Conservation (phyloP, 2,797 vertebrate species). For the Lophotriccus pileatus region DNA sequence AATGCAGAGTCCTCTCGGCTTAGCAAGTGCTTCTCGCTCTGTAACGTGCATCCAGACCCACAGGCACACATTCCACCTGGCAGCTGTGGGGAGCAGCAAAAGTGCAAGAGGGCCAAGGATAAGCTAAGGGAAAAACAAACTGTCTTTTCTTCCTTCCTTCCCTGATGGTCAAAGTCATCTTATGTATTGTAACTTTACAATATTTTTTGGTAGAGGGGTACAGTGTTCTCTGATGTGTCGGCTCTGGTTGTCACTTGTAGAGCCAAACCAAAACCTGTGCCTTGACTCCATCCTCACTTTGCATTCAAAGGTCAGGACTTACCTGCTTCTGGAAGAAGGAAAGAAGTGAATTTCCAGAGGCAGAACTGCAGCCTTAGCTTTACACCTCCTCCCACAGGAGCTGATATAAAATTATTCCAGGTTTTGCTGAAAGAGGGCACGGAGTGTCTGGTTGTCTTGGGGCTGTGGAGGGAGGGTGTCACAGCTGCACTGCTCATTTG, state of each 20-base stretch:
- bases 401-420: not conserved
- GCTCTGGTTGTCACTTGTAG: not conserved
- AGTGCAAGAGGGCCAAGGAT: not conserved
- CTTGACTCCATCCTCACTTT: not conserved
- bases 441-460: not conserved
- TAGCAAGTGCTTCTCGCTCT: not conserved
- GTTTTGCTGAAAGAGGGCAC: not conserved
- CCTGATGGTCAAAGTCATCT: not conserved
- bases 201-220: not conserved
- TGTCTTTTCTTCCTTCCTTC: not conserved
- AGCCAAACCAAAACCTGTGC: not conserved
- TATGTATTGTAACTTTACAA: not conserved
- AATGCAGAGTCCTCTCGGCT: not conserved
- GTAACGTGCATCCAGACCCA: fast-evolving
- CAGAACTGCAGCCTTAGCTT: constrained; percentile 4
- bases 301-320: not conserved
- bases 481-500: not conserved
- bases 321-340: not conserved
- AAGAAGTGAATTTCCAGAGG: not conserved
- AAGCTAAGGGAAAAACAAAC: not conserved
- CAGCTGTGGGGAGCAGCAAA: not conserved
- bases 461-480: not conserved
- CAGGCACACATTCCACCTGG: not conserved
- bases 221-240: not conserved
- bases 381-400: not conserved